These are phyloP conservation scores for Luffia ferchaultella DNA, from an alignment of 2,888 invertebrate species.

Conservation along the genomic window DNA sequence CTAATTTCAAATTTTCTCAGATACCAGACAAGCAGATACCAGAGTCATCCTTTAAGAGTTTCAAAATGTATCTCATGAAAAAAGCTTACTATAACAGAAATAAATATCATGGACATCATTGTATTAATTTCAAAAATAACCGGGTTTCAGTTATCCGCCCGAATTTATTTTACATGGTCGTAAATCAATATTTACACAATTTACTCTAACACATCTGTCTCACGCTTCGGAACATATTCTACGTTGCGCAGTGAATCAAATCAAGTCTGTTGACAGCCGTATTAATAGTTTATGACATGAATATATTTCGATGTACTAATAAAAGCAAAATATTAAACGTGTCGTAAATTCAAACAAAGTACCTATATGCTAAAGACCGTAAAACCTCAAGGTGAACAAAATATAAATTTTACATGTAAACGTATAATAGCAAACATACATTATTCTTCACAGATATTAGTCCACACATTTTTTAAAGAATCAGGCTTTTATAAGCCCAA, in stretches of 20 bases:
- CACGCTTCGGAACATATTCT: not conserved
- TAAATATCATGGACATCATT: too few species aligned
- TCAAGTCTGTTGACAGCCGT: not conserved
- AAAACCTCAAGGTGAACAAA: not conserved
- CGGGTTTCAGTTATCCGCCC: not conserved
- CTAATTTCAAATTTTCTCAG: too few species aligned
- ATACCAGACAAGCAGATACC: too few species aligned
- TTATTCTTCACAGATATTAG: too few species aligned
- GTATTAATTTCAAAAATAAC: too few species aligned
- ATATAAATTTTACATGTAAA: not conserved
- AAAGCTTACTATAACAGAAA: too few species aligned
- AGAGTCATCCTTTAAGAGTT: too few species aligned
- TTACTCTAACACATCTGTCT: not conserved
- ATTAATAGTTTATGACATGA: not conserved
- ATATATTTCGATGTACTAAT: not conserved
- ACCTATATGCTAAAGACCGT: not conserved
- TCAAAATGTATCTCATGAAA: too few species aligned
- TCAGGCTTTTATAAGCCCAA: too few species aligned
- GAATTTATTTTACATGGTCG: not conserved
- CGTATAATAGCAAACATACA: too few species aligned
- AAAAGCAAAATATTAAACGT: not conserved
- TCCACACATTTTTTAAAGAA: too few species aligned
- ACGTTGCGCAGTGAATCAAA: too few species aligned
- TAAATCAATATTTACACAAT: not conserved
- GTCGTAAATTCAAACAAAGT: not conserved